Conservation (phyloP, 1,140 invertebrate species). For the Apolygus lucorum region DNA sequence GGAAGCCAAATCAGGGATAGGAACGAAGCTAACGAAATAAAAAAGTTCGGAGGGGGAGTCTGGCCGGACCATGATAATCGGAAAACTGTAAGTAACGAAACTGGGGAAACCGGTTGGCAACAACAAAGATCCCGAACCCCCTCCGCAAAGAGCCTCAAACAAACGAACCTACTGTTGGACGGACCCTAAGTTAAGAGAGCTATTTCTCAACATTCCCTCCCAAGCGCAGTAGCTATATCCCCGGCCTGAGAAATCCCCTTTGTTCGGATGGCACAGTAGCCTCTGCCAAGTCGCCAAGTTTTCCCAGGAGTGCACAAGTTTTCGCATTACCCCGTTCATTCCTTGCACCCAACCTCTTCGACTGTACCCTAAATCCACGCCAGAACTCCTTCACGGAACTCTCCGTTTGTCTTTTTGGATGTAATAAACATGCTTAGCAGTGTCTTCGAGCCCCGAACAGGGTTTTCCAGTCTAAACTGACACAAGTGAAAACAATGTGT, state of each 20-base stretch:
- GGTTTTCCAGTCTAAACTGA: no score
- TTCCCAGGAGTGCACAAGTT: constrained; percentile 2
- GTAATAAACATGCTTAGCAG: no score
- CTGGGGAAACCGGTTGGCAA: no score
- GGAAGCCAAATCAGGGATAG: no score
- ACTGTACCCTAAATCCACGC: neutral
- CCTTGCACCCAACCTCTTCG: no score
- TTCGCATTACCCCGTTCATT: constrained; percentile 20
- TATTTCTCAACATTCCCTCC: neutral
- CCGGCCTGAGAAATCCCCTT: neutral
- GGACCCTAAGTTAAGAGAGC: neutral
- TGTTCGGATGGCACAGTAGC: neutral
- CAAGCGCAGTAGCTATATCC: neutral
- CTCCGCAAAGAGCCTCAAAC: neutral
- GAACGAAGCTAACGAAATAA: no score
- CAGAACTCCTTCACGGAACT: neutral
- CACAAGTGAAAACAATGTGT: no score
- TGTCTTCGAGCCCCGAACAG: no score
- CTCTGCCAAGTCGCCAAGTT: neutral
- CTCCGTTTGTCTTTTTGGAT: no score
- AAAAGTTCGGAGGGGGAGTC: no score
- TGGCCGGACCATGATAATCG: no score
- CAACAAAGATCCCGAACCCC: neutral
- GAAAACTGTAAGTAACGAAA: no score
- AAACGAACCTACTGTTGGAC: neutral